phyloP scores from a whole-genome alignment of 2,113 vertebrate species.

The Chionomys nivalis region DNA sequence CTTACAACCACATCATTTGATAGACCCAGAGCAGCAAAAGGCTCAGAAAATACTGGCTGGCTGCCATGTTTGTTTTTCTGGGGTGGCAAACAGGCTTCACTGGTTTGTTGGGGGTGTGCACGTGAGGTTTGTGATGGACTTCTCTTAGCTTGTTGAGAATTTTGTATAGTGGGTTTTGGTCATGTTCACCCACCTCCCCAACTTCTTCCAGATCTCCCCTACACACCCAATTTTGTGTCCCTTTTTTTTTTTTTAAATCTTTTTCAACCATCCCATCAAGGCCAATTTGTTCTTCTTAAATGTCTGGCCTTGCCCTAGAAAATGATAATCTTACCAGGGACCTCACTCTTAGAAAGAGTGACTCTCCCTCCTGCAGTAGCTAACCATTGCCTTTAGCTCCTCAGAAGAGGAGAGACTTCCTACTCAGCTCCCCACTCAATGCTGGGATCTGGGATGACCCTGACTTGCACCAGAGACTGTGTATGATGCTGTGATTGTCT shows the following conservation, averaged over 20 bases:
- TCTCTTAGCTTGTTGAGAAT: neutral
- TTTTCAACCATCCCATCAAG: neutral
- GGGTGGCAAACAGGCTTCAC: neutral
- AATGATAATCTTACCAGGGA: neutral
- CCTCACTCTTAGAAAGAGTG: neutral
- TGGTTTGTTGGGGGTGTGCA: neutral
- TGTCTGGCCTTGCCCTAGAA: neutral
- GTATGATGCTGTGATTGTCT: neutral
- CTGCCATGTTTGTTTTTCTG: too few species aligned
- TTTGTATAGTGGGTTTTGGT: neutral
- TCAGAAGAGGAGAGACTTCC: neutral
- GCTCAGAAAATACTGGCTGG: neutral
- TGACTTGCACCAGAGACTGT: neutral
- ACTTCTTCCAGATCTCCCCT: neutral
- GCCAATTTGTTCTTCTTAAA: neutral
- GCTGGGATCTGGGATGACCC: neutral
- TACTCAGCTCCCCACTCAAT: neutral
- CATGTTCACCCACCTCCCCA: neutral
- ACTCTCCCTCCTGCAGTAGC: too few species aligned
- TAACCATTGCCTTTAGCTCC: too few species aligned
- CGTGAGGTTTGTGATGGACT: neutral
- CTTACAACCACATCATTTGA: neutral
- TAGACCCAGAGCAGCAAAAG: fast-evolving
- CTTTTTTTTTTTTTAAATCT: neutral
- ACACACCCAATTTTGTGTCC: neutral